Base-by-base conservation (phyloP, 2,888 invertebrate species). In the Sthenelais limicola region DNA sequence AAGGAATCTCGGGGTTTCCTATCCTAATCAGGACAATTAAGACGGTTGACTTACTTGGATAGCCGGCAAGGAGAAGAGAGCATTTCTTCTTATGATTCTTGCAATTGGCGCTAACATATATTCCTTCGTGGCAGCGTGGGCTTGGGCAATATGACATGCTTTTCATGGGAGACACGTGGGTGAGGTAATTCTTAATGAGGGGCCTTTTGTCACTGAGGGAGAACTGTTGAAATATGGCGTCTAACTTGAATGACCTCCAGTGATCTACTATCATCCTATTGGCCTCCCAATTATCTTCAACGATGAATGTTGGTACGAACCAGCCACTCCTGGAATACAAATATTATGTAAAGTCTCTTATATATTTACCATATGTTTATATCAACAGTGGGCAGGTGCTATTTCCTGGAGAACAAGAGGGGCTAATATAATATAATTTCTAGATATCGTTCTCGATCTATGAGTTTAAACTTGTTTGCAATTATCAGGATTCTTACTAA, bases 171-270 rank as follows among this genome's bases (percentile, higher is more conserved):
- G 56, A 49, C 0, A 28, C 35, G 26, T 49, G 58, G 21, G 73
- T 70, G 35, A 73, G 62, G 38, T 62, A 43, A 38, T 62, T 32
- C 69, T 73, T 49, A 7, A 73, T 33, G 49, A 73, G 38, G 12
- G 26, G 1, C 3, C 48, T 21, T 30, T 71, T 76, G 51, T 80
- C 80, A 9, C 80, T 76, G 71, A 82, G 79, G 7, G 82, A 78
- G 81, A 92, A 92, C 15, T 87, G 83, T 3, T 85, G 80, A 4
- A 90, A 89, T 3, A 90, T 85, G 3, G 89, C 86, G 12, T 80
- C 83, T 58, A 90, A 86, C 69, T 82, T 82, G 75, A 92, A 91
- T 12, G 90, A 88, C 69, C 90, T 87, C 92, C 92, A 93, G 80
- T 88, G 90, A 72, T 91, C 90, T 38, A 83, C 78, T 30, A 84